A percentile compares a stretch with the other conserved stretches of the same genome.
These are phyloP conservation scores for Lutraria lutraria DNA, from an alignment of 2,888 invertebrate species.

Conservation along the genomic window DNA sequence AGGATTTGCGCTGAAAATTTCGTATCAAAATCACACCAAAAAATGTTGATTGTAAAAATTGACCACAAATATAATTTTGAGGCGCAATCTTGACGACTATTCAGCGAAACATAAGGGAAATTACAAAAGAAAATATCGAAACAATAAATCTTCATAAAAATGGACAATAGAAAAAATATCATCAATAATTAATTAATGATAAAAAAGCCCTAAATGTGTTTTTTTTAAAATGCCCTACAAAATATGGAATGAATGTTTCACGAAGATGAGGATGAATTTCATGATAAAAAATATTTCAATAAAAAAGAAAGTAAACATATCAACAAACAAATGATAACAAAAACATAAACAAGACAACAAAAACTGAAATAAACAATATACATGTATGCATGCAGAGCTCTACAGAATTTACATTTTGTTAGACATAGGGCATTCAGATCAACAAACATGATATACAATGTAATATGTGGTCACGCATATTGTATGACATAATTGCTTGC, in stretches of 20 bases:
- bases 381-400: background rate
- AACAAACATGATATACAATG: too few relatives aligned
- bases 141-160: background rate
- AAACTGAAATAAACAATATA: background rate
- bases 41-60: too few relatives aligned
- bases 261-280: background rate
- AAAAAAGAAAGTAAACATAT: too few relatives aligned
- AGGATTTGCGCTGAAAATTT: too few relatives aligned
- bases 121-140: background rate
- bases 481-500: too few relatives aligned
- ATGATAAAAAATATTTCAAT: background rate
- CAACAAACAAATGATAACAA: background rate
- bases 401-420: too few relatives aligned
- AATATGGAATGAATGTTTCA: background rate
- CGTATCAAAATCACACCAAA: too few relatives aligned
- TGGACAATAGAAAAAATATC: background rate
- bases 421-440: too few relatives aligned
- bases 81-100: too few relatives aligned
- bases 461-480: too few relatives aligned
- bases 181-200: background rate
- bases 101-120: too few relatives aligned
- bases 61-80: too few relatives aligned
- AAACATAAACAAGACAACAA: background rate
- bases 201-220: background rate
- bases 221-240: background rate